Percentiles rank a stretch among this genome's conserved stretches.
Evolutionary conservation across 2,888 invertebrate species (phyloP).

Genomic region (Podabrus alpinus): DNA sequence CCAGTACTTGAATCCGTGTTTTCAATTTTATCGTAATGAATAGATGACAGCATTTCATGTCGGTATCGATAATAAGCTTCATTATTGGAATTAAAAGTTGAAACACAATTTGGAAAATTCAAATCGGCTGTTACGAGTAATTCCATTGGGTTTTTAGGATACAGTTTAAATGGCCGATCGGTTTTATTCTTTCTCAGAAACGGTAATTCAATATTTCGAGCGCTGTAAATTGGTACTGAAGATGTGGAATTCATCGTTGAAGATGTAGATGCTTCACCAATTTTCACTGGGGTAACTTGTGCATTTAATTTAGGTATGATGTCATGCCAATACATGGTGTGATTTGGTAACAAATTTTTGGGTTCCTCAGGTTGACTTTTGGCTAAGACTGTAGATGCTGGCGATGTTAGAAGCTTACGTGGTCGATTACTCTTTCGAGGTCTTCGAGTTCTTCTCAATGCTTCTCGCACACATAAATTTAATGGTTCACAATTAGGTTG

Average conservation of each 20-base stretch:
- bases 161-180: neutral
- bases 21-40: neutral
- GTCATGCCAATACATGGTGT: neutral
- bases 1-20: neutral
- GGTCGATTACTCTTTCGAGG: neutral
- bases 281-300: neutral
- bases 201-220: neutral
- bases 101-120: neutral
- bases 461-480: neutral
- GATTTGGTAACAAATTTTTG: neutral
- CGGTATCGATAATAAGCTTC: neutral
- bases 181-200: neutral
- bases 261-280: neutral
- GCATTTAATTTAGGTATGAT: neutral
- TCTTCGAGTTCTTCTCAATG: neutral
- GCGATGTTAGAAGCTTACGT: no score
- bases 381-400: neutral
- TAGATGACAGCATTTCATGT: neutral
- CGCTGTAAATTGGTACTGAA: neutral
- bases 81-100: neutral
- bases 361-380: neutral
- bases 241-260: neutral
- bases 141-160: neutral
- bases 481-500: neutral
- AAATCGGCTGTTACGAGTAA: neutral